These are phyloP conservation scores for Deilephila porcellus DNA, from an alignment of 2,888 invertebrate species.

Conservation along the genomic window DNA sequence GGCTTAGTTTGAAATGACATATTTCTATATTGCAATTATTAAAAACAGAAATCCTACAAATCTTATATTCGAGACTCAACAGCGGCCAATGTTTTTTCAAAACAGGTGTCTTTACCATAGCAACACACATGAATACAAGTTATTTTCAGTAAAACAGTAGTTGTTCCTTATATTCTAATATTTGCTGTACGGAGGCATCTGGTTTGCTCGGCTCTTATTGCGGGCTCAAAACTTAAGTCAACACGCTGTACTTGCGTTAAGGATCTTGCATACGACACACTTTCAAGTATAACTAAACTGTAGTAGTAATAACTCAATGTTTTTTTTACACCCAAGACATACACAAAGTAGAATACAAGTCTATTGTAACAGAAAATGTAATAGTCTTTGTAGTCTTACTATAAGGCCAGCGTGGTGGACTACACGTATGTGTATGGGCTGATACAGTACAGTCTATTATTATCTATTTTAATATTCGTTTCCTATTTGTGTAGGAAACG, in stretches of 20 bases:
- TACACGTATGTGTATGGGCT: too few species aligned
- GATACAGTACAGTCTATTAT: too few species aligned
- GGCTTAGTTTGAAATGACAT: too few species aligned
- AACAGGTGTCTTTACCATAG: not conserved
- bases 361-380: too few species aligned
- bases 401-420: too few species aligned
- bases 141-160: not conserved
- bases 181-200: conserved; percentile 1
- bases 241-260: not conserved
- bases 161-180: conserved; percentile 1
- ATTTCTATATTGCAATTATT: too few species aligned
- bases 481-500: too few species aligned
- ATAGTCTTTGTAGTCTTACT: too few species aligned
- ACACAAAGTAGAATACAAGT: too few species aligned
- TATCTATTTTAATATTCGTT: too few species aligned
- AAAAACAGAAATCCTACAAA: too few species aligned
- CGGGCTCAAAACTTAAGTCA: conserved; percentile 9
- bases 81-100: not conserved
- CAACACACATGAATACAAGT: conserved; percentile 3
- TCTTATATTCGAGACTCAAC: not conserved
- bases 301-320: not conserved
- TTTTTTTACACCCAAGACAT: too few species aligned
- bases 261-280: not conserved
- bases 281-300: not conserved
- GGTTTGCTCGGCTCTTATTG: not conserved